Evolutionary conservation across 2,888 invertebrate genomes (phyloP), one percentile per base, ranked within the genome.

Genomic region (Reticulitermes lucifugus): DNA sequence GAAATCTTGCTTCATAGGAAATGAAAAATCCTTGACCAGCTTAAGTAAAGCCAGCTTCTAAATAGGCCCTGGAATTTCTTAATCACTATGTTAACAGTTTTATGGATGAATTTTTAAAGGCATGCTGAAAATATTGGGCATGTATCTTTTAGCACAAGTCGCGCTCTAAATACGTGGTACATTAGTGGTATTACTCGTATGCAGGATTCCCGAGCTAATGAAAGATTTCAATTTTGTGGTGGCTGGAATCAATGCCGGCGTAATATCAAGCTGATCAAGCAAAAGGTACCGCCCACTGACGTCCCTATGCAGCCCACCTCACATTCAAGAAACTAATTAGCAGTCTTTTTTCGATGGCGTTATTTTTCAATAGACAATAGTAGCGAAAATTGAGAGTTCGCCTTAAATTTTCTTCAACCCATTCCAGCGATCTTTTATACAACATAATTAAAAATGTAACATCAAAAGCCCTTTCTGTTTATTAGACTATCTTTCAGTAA

Each of bases 371-470:
- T 41, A 35, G 60, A 83, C 83, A 83, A 83, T 60, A 59, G 60
- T 60, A 77, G 43, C 18, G 73, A 83, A 83, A 77, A 75, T 77
- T 75, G n/a, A 71, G 77, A 77, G 55, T 75, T 75, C 43, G 77
- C 77, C 83, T 83, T 77, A 60, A 77, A 41, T 77, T 77, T 60
- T n/a, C 60, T 77, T 29, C 51, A 65, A 46, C 70, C 46, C 55
- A 25, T 81, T 65, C 81, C 46, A 59, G 46, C 35, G 35, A 84
- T 46, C 46, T 65, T 73, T 81, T 81, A 80, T 73, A 41, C 81
- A 81, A 79, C 22, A 81, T 84, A 84, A 84, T 84, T 84, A 84
- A 84, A 81, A 80, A 71, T 73, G 71, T 55, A 73, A 83, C 83
- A 71, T 81, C 73, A 51, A 84, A 81, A 55, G 65, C 71, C 55